These are phyloP conservation scores for Scelioninae gen. 1 DNA, from an alignment of 2,888 invertebrate species.

Conservation along the genomic window DNA sequence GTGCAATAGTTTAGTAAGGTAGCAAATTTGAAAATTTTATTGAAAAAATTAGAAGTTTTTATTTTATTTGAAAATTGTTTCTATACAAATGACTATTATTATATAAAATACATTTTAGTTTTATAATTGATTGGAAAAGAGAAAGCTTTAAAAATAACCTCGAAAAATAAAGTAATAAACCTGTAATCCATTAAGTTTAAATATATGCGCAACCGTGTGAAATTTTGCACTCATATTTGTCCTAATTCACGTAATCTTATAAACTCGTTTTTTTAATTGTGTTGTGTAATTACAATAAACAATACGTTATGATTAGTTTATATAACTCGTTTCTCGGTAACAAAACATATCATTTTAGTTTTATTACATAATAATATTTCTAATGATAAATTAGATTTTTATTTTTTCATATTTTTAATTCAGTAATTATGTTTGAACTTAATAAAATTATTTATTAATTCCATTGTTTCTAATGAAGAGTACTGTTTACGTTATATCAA, in stretches of 20 bases:
- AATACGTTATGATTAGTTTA: background rate
- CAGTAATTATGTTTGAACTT: too few species aligned
- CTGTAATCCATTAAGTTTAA: background rate
- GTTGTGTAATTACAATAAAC: background rate
- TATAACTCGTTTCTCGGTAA: background rate
- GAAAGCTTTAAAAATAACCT: background rate
- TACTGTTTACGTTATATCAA: too few species aligned
- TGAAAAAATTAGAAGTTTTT: too few species aligned
- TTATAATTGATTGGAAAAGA: background rate
- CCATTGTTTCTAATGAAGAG: too few species aligned
- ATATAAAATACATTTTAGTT: background rate
- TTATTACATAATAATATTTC: too few species aligned
- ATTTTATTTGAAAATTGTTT: too few species aligned
- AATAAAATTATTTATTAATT: too few species aligned
- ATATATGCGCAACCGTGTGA: slow-evolving; percentile 12
- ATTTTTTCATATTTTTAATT: too few species aligned
- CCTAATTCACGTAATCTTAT: slow-evolving; percentile 14
- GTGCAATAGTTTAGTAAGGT: too few species aligned
- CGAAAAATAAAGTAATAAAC: background rate
- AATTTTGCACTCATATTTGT: slow-evolving; percentile 2
- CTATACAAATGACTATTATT: background rate
- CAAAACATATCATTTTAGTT: too few species aligned
- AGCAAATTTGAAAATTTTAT: too few species aligned
- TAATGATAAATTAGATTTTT: too few species aligned
- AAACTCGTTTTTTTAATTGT: slow-evolving; percentile 6